phyloP scores from a whole-genome alignment of 2,113 vertebrate species.

The Eurystomus gularis region DNA sequence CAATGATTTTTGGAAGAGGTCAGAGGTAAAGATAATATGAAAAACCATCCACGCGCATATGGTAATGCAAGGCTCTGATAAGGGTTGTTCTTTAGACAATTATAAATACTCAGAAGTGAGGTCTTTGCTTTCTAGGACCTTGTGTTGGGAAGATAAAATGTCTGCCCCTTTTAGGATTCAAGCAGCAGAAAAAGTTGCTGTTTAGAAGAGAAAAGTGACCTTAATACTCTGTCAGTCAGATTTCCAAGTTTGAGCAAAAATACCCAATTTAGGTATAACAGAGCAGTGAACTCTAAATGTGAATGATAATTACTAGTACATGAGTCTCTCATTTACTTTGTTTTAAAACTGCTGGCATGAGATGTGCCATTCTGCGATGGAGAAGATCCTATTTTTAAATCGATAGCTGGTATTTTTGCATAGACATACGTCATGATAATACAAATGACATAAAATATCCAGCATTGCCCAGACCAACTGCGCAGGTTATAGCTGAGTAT shows the following conservation, averaged over 20 bases:
- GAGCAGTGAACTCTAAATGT: background rate
- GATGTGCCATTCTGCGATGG: background rate
- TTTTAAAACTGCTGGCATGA: background rate
- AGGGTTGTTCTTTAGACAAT: background rate
- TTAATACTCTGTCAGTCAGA: background rate
- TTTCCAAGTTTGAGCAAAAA: background rate
- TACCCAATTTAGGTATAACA: background rate
- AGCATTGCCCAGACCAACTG: background rate
- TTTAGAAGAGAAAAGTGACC: background rate
- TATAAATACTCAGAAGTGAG: background rate
- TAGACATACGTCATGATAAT: background rate
- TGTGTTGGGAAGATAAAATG: background rate
- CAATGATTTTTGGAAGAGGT: background rate
- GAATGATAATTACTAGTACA: background rate
- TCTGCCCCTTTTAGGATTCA: background rate
- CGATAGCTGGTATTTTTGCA: background rate
- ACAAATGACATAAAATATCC: background rate
- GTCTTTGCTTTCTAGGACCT: background rate
- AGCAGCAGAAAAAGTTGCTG: background rate
- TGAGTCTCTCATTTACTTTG: background rate
- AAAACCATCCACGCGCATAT: background rate
- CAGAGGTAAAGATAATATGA: background rate
- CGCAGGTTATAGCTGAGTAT: background rate
- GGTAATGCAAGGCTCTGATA: background rate
- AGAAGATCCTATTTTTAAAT: background rate